These are phyloP conservation scores for Lepilemur ruficaudatus DNA, from an alignment of 2,797 vertebrate genomes.

Conservation along the genomic window DNA sequence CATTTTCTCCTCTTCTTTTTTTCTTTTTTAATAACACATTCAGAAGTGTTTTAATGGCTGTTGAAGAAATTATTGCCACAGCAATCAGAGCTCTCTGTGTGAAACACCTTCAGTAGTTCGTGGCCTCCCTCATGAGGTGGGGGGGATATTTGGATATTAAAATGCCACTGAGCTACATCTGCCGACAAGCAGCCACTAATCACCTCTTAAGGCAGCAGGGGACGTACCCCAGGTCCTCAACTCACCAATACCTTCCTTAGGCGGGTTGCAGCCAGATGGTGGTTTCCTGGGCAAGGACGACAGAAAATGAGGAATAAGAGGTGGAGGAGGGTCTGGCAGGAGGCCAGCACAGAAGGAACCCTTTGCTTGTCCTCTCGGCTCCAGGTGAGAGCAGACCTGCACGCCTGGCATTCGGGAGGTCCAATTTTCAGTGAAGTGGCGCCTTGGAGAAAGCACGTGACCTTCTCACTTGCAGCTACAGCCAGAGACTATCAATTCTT, in stretches of 20 bases:
- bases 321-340: conserved; percentile 17
- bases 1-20: conserved; percentile 49
- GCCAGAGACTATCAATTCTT: neutral
- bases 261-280: conserved; percentile 38
- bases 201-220: conserved; percentile 68
- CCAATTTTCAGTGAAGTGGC: conserved; percentile 2
- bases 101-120: conserved; percentile 75
- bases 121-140: conserved; percentile 59
- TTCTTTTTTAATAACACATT: conserved; percentile 58
- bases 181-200: conserved; percentile 65
- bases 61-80: conserved; percentile 81
- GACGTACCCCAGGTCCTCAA: conserved; percentile 4
- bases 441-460: neutral
- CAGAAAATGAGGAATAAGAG: neutral
- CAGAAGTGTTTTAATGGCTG: conserved; percentile 82
- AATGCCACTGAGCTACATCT: conserved; percentile 72
- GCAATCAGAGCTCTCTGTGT: conserved; percentile 85
- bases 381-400: conserved; percentile 1
- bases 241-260: conserved; percentile 51
- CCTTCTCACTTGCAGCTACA: neutral
- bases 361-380: neutral
- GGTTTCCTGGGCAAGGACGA: conserved; percentile 42
- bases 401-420: accelerated
- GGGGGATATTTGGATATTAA: conserved; percentile 68
- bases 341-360: neutral